Base-by-base conservation (phyloP, 2,113 vertebrate genomes). In the Callorhinus ursinus region DNA sequence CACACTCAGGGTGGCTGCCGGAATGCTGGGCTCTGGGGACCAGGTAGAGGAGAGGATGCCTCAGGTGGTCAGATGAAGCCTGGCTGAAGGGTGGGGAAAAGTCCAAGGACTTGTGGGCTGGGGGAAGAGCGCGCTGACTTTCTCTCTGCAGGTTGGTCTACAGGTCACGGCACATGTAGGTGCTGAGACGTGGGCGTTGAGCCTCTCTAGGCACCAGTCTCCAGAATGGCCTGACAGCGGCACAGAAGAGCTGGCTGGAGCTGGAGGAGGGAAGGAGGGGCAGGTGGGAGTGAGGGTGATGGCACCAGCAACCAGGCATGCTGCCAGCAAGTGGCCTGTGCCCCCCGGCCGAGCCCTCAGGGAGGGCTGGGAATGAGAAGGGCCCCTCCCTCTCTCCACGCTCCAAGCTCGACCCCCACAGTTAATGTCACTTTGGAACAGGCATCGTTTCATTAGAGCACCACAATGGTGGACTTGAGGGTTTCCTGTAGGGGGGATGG, bases 81-180 rank as follows among this genome's bases (percentile, higher is more conserved):
- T 12, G 87, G 53, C 36, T 12, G 36, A 61, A 15, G 28, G 12
- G 12, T 18, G 22, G 39, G 63, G 49, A 21, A 31, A 9, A 36
- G 16, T 18, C 12, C 28, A 15, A 5, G 59, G 87, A 16, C 4
- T 11, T 7, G 24, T 21, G 33, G 85, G 0, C 33, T 12, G 46
- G 49, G 72, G 72, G 4, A 7, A 61, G 15, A 4, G 18, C 11
- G 26, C 9, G 0, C 2, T 28, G 65, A 11, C 65, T 24, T 24
- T 33, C 14, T 28, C n/a, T 42, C 95, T 12, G 21, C 76, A 55
- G 72, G 36, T 33, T 2, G 18, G 51, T 71, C 77, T 18, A 0
- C 18, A 21, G 22, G 7, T 26, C 19, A 2, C 19, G 0, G 4
- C 2, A 31, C 22, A 0, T 18, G 36, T 49, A 22, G 49, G 49